A percentile compares a stretch with the other conserved stretches of the same genome.
Conservation (phyloP, 2,888 invertebrate species). For the Agrenia bidenticulata region DNA sequence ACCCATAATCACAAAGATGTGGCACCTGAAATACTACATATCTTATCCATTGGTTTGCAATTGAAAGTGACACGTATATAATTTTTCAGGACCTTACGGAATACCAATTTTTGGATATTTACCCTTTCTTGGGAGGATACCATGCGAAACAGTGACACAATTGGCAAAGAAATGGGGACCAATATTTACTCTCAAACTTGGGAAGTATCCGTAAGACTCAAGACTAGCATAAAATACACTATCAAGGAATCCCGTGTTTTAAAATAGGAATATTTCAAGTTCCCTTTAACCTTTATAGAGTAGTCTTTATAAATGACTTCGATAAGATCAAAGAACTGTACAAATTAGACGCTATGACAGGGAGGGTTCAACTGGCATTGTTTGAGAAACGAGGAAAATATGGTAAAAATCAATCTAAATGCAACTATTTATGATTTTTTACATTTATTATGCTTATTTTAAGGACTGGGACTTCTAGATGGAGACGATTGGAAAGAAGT, state of each 20-base stretch:
- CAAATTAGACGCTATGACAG: slow-evolving; percentile 44
- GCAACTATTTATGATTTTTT: neutral
- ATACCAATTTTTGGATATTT: slow-evolving; percentile 49
- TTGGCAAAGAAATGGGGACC: slow-evolving; percentile 45
- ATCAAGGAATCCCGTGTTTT: no score
- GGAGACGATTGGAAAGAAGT: slow-evolving; percentile 47
- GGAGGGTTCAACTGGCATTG: slow-evolving; percentile 41
- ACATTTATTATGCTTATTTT: neutral
- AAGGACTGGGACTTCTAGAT: slow-evolving; percentile 46
- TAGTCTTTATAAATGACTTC: slow-evolving; percentile 47
- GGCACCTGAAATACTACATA: neutral
- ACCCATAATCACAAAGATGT: neutral
- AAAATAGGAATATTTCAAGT: no score
- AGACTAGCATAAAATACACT: no score
- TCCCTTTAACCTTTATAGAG: no score
- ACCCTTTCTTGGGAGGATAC: slow-evolving; percentile 47
- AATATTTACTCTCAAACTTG: slow-evolving; percentile 43
- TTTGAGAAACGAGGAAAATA: slow-evolving; percentile 39
- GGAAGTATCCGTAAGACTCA: slow-evolving; percentile 43
- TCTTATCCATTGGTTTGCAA: neutral
- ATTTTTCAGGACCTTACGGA: slow-evolving; percentile 39
- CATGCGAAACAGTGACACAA: slow-evolving; percentile 39
- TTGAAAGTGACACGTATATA: neutral
- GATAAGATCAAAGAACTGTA: slow-evolving; percentile 43
- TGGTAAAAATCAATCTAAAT: no score